A percentile compares a stretch with the other conserved stretches of the same genome.
Conservation (phyloP, 2,888 invertebrate genomes). For the Drosophila mayaguana region DNA sequence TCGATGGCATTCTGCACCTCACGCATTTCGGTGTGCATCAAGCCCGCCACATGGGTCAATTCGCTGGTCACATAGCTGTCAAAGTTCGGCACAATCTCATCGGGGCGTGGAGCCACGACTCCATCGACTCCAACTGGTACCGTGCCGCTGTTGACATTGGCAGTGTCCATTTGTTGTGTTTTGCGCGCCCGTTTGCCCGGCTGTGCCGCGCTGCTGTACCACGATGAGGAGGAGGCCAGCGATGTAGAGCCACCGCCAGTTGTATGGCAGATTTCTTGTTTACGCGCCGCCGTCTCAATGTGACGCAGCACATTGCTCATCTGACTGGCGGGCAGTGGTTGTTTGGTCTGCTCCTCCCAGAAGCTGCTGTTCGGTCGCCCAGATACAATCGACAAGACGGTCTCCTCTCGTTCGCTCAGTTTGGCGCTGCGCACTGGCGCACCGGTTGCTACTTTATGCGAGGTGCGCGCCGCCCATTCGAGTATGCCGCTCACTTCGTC, state of each 20-base stretch:
- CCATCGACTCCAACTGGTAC: constrained; percentile 12
- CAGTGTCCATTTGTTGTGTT: constrained; percentile 26
- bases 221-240: constrained; percentile 64
- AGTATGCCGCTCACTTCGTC: constrained; percentile 92
- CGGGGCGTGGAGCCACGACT: constrained; percentile 50
- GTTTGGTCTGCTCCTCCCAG: constrained; percentile 84
- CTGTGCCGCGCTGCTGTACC: constrained; percentile 58
- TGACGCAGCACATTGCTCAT: constrained; percentile 86
- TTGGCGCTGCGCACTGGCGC: constrained; percentile 52
- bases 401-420: constrained; percentile 51
- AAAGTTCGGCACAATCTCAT: constrained; percentile 84
- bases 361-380: constrained; percentile 71
- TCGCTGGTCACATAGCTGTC: constrained; percentile 86
- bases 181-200: constrained; percentile 63
- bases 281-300: constrained; percentile 79
- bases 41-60: constrained; percentile 90
- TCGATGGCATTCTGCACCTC: constrained; percentile 92
- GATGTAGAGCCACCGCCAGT: constrained; percentile 66
- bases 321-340: constrained; percentile 86
- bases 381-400: constrained; percentile 71
- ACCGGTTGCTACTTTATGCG: constrained; percentile 48
- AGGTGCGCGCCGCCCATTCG: constrained; percentile 89
- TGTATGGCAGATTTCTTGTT: constrained; percentile 79
- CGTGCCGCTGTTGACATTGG: neutral
- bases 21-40: constrained; percentile 90